phyloP scores from a whole-genome alignment of 2,113 vertebrate species.

The Apteryx owenii region DNA sequence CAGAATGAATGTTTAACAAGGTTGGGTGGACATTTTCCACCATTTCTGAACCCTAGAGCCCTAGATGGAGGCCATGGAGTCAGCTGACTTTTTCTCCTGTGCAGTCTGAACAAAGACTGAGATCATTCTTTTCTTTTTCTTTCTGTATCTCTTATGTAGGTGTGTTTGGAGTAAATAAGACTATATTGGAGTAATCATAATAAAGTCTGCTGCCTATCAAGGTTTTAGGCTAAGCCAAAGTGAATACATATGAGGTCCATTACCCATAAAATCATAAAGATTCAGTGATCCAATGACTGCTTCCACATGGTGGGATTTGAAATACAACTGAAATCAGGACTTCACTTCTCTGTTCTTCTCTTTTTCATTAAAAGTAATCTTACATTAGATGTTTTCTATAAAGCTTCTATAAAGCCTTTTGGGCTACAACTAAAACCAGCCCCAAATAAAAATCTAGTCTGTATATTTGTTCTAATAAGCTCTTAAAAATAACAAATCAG shows the following conservation, averaged over 20 bases:
- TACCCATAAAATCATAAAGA: neutral
- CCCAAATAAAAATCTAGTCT: neutral
- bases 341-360: neutral
- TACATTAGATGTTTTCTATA: neutral
- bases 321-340: neutral
- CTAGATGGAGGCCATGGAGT: neutral
- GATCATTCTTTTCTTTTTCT: neutral
- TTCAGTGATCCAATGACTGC: neutral
- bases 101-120: neutral
- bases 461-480: neutral
- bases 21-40: neutral
- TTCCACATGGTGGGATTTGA: neutral
- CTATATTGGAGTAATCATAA: neutral
- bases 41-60: neutral
- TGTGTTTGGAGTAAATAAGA: neutral
- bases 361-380: constrained; percentile 6
- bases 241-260: neutral
- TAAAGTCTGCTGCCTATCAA: neutral
- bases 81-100: neutral
- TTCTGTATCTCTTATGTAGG: neutral
- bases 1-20: neutral
- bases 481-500: neutral
- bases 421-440: neutral
- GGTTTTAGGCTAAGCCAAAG: neutral
- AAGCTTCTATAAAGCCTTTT: neutral